These are phyloP conservation scores for Gorsachius magnificus DNA, from an alignment of 2,797 vertebrate genomes.

Conservation along the genomic window DNA sequence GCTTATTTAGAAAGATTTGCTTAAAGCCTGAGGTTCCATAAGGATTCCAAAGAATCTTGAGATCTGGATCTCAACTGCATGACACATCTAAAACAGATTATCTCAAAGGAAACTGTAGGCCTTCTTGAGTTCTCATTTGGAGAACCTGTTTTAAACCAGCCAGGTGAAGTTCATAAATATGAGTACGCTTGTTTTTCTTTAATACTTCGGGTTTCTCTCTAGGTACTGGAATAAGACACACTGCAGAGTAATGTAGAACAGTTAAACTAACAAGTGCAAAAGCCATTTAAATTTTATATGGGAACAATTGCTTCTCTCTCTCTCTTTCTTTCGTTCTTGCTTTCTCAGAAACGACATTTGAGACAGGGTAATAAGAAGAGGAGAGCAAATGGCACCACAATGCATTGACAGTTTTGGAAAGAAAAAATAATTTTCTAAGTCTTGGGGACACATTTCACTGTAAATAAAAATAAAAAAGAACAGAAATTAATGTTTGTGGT, in stretches of 20 bases:
- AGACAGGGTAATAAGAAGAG: neutral
- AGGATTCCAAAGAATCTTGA: neutral
- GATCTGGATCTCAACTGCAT: neutral
- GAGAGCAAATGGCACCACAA: slow-evolving; percentile 13
- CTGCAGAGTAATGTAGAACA: neutral
- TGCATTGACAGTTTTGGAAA: neutral
- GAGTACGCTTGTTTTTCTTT: neutral
- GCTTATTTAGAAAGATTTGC: neutral
- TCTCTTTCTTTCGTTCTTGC: neutral
- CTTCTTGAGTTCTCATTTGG: neutral
- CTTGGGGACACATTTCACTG: neutral
- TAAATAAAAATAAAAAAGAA: slow-evolving; percentile 52
- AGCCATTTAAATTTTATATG: neutral
- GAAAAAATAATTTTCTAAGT: neutral
- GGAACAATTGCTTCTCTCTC: neutral
- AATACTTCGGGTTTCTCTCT: neutral
- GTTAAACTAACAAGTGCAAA: slow-evolving; percentile 13
- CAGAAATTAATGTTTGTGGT: slow-evolving; percentile 37
- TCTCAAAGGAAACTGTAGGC: neutral
- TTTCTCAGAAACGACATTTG: neutral
- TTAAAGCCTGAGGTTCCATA: neutral
- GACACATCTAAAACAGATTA: neutral
- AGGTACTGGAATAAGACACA: neutral
- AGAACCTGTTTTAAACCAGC: neutral
- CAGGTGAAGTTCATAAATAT: neutral